phyloP scores from a whole-genome alignment of 2,888 invertebrate genomes.

The Drosophila barbarae region DNA sequence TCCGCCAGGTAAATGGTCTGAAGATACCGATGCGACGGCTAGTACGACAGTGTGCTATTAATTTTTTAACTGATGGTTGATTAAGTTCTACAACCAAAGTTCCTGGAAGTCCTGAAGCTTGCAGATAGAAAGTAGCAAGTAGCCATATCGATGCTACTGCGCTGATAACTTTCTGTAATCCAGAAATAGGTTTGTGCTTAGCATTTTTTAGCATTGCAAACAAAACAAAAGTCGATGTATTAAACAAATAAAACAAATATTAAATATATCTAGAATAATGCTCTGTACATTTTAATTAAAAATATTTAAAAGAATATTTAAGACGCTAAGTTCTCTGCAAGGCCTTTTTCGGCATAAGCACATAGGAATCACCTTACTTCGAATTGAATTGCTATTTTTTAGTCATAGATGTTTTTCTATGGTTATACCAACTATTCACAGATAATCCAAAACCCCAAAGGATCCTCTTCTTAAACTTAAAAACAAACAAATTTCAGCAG shows the following conservation, averaged over 20 bases:
- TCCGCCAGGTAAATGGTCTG: conserved; percentile 30
- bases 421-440: background rate
- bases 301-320: background rate
- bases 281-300: background rate
- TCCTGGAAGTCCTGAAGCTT: conserved; percentile 2
- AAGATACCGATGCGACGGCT: conserved; percentile 26
- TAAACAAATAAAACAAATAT: background rate
- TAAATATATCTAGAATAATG: background rate
- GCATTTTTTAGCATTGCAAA: background rate
- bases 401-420: background rate
- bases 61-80: conserved; percentile 23
- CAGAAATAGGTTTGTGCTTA: background rate
- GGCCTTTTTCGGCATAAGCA: background rate
- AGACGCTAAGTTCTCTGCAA: background rate
- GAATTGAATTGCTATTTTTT: background rate
- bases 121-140: background rate
- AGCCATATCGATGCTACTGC: conserved; percentile 24
- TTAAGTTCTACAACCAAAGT: conserved; percentile 25
- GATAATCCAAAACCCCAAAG: background rate
- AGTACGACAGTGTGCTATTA: background rate
- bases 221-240: background rate
- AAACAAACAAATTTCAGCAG: background rate
- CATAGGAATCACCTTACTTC: background rate
- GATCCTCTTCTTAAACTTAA: background rate
- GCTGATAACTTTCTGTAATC: background rate